Evolutionary conservation across 2,113 vertebrate genomes (phyloP), one percentile per base, ranked within the genome.

Genomic region (Cairina moschata): DNA sequence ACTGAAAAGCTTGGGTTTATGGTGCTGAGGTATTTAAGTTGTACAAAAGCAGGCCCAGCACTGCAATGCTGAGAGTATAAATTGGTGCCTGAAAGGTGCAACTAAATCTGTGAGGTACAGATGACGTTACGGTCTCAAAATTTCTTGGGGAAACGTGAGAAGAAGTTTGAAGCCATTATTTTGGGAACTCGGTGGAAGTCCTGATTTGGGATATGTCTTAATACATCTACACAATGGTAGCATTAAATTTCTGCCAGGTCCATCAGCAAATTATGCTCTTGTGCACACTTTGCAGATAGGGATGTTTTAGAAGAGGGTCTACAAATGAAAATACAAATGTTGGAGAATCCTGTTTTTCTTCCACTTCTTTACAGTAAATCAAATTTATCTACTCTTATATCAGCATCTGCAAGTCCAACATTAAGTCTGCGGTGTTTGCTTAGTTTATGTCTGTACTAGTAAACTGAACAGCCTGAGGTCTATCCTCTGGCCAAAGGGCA

Each of bases 401-500:
- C 67, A 88, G 8, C 10, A 31, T 52, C 9, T 29, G 10, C n/a
- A 83, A 76, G 7, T 16, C 34, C 52, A 80, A 21, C 23, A 9
- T 36, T 7, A 7, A 2, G 29, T 22, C 0, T 0, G 4, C 1
- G 0, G 4, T 40, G 8, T 59, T 79, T 60, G 16, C 25, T 83
- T 48, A 18, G 3, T 59, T 88, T 32, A 8, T 65, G 9, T 83
- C 18, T 76, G 14, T 38, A 1, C 20, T 46, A 52, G 17, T n/a
- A 59, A 60, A 44, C 14, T 50, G 72, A 72, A 44, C 31, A 59
- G 20, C 42, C 31, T 32, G 34, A 17, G 34, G 11, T 26, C 67
- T 36, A 8, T 36, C 18, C 46, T 46, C 67, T 63, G 52, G 11
- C 13, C 67, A 31, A n/a, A 52, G 48, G 7, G 28, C 13, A 50